Conservation (phyloP, 2,113 vertebrate genomes). For the Myiagra hebetior region DNA sequence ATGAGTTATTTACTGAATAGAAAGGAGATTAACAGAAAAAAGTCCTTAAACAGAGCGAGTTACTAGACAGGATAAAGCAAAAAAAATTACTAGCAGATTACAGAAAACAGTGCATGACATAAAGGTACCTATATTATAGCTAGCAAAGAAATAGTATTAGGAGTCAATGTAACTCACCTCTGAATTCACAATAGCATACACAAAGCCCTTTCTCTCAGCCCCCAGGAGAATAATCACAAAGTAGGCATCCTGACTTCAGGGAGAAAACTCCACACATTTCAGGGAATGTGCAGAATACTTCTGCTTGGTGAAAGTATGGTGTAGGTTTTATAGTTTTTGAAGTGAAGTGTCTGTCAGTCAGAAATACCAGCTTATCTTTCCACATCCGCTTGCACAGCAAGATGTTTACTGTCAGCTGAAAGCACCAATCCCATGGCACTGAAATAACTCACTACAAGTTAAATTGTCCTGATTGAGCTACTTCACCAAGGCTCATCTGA, state of each 20-base stretch:
- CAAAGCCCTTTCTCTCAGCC: neutral
- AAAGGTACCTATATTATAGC: neutral
- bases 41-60: neutral
- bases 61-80: neutral
- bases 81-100: neutral
- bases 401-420: neutral
- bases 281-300: neutral
- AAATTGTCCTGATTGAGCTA: neutral
- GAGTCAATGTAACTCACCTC: neutral
- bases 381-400: neutral
- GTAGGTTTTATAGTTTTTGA: neutral
- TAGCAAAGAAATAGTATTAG: neutral
- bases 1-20: neutral
- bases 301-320: neutral
- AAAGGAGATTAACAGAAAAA: neutral
- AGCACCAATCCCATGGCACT: too few species aligned
- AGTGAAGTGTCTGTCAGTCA: neutral
- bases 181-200: fast-evolving
- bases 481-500: neutral
- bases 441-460: neutral
- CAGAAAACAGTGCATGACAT: neutral
- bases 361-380: neutral
- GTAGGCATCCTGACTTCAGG: fast-evolving
- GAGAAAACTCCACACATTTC: neutral
- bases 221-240: neutral